Evolutionary conservation across 2,888 invertebrate species (phyloP).

Genomic region (Ptychoptera albimana): DNA sequence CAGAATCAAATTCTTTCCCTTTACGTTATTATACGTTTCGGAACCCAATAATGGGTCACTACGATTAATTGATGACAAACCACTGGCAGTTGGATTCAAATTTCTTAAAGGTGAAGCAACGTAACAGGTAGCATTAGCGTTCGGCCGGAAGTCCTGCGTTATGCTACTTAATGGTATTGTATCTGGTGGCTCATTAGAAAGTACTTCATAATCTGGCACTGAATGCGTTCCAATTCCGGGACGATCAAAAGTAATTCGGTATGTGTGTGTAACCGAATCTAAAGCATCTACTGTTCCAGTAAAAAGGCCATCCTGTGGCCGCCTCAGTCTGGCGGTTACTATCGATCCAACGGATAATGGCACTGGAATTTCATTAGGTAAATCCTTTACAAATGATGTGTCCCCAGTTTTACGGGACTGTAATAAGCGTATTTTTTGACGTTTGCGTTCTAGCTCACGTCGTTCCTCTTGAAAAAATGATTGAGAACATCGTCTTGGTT

Average conservation of each 20-base stretch:
- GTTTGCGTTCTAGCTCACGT: slow-evolving; percentile 71
- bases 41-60: slow-evolving; percentile 54
- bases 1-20: slow-evolving; percentile 29
- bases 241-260: slow-evolving; percentile 87
- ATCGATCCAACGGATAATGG: slow-evolving; percentile 90
- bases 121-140: slow-evolving; percentile 3
- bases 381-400: slow-evolving; percentile 62
- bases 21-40: slow-evolving; percentile 28
- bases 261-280: slow-evolving; percentile 86
- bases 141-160: slow-evolving; percentile 61
- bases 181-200: slow-evolving; percentile 83
- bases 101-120: slow-evolving; percentile 2
- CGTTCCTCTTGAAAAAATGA: slow-evolving; percentile 95
- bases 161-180: slow-evolving; percentile 76
- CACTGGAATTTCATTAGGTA: slow-evolving; percentile 88
- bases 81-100: slow-evolving; percentile 11
- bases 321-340: slow-evolving; percentile 75
- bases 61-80: slow-evolving; percentile 31
- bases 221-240: slow-evolving; percentile 87
- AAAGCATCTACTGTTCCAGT: slow-evolving; percentile 90
- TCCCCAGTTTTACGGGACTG: slow-evolving; percentile 82
- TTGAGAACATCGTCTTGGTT: slow-evolving; percentile 85
- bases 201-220: slow-evolving; percentile 90
- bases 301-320: slow-evolving; percentile 90
- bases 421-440: slow-evolving; percentile 79